A percentile compares a stretch with the other conserved stretches of the same genome.
Conservation (phyloP, 2,888 invertebrate species). For the Acleris emargana region DNA sequence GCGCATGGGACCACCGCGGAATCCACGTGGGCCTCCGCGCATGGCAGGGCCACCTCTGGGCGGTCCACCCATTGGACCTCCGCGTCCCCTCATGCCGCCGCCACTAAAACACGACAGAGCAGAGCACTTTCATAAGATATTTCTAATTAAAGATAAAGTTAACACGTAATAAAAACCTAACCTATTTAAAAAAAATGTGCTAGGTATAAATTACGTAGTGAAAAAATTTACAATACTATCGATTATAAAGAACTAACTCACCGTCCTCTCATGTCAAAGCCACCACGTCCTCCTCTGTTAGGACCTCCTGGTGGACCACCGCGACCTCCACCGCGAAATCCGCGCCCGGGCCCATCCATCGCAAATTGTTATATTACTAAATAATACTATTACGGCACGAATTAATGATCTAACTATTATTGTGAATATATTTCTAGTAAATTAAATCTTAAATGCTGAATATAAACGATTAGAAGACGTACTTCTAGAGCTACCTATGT, state of each 20-base stretch:
- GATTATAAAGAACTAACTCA: constrained; percentile 44
- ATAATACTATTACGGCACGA: background rate
- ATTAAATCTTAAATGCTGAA: background rate
- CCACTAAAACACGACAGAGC: constrained; percentile 52
- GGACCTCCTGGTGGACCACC: constrained; percentile 67
- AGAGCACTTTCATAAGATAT: background rate
- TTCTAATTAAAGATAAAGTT: background rate
- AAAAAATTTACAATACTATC: background rate
- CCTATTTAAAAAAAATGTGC: background rate
- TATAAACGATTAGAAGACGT: background rate
- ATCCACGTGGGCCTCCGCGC: constrained; percentile 73
- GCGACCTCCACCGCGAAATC: constrained; percentile 75
- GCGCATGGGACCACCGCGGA: constrained; percentile 74
- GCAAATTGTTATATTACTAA: background rate
- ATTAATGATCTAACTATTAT: background rate
- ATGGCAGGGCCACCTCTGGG: constrained; percentile 58
- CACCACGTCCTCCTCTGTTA: constrained; percentile 67
- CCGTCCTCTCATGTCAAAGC: constrained; percentile 79
- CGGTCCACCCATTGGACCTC: constrained; percentile 57
- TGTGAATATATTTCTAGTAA: no score
- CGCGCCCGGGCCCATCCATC: constrained; percentile 69
- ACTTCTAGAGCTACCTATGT: no score
- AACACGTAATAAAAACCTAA: background rate
- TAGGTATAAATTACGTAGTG: background rate
- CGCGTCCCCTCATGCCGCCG: constrained; percentile 73